A percentile compares a stretch with the other conserved stretches of the same genome.
Conservation (phyloP, 2,888 invertebrate species). For the Agriopis aurantiaria region DNA sequence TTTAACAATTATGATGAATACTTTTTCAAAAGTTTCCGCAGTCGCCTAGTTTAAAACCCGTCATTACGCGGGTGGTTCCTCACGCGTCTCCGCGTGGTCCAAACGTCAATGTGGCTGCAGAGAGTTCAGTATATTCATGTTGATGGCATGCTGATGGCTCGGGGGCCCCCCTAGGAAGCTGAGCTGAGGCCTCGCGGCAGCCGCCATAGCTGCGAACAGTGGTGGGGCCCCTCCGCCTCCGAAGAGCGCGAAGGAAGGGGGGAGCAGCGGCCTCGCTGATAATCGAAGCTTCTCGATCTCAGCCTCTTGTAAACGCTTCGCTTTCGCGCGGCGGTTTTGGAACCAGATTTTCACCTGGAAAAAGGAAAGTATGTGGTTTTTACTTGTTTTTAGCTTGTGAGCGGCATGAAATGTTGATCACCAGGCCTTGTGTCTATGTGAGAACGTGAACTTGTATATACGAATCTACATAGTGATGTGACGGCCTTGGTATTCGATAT, state of each 20-base stretch:
- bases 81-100: slow-evolving; percentile 73
- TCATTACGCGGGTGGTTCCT: slow-evolving; percentile 60
- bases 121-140: slow-evolving; percentile 85
- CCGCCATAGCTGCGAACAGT: slow-evolving; percentile 89
- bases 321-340: slow-evolving; percentile 97
- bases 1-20: too few relatives aligned
- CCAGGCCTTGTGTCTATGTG: too few relatives aligned
- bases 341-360: slow-evolving; percentile 96
- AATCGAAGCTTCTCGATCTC: slow-evolving; percentile 96
- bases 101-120: slow-evolving; percentile 86
- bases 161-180: slow-evolving; percentile 86
- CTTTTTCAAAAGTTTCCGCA: too few relatives aligned
- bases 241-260: slow-evolving; percentile 90
- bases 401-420: too few relatives aligned
- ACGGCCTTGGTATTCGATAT: too few relatives aligned
- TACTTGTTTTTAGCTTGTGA: too few relatives aligned
- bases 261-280: slow-evolving; percentile 92
- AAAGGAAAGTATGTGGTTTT: slow-evolving; percentile 1
- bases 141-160: slow-evolving; percentile 84
- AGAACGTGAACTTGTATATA: too few relatives aligned
- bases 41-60: background rate
- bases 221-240: slow-evolving; percentile 89
- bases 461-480: too few relatives aligned
- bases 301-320: slow-evolving; percentile 98
- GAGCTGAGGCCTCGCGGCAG: slow-evolving; percentile 88